Base-by-base conservation (phyloP, 2,797 vertebrate genomes). In the Myotis planiceps region DNA sequence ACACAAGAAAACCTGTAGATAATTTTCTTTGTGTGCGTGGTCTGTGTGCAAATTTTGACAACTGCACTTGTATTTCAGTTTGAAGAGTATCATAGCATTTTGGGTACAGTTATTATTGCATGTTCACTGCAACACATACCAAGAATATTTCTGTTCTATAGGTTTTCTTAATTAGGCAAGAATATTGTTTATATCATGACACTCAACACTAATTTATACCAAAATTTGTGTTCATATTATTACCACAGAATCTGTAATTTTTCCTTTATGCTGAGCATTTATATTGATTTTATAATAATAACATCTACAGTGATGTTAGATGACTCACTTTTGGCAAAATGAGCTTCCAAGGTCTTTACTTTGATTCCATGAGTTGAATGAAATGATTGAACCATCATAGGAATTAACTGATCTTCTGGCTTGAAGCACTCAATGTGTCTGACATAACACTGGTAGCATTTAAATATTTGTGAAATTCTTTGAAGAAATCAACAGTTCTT, bases 391-490 rank as follows among this genome's bases (percentile, higher is more conserved):
- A 55, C 27, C 3, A 1, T 86, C 82, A 15, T 75, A 49, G 29
- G 25, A 94, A 87, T 88, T 94, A 79, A 87, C 34, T 23, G 29
- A 63, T 88, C 32, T 93, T 92, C 71, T 89, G n/a, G 10, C 32
- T 76, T 53, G n/a, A 75, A 55, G 27, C 18, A 60, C 71, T 14
- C 9, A n/a, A n/a, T 47, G 10, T 45, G 39, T 68, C 19, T 39
- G 23, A n/a, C 3, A 18, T 4, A 82, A 79, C 8, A n/a, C 0
- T 65, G 69, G 23, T 0, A 37, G 72, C 14, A 14, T 72, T 89
- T 69, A 76, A 78, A 34, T 86, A 3, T 85, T 32, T 58, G 37
- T 12, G 63, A 58, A 53, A 1, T 87, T 78, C 23, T 82, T 19
- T 86, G 49, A 89, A 88, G 39, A 90, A 87, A 75, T 72, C 21